Evolutionary conservation across 2,113 vertebrate genomes (phyloP).

Genomic region (Serilophus lunatus): DNA sequence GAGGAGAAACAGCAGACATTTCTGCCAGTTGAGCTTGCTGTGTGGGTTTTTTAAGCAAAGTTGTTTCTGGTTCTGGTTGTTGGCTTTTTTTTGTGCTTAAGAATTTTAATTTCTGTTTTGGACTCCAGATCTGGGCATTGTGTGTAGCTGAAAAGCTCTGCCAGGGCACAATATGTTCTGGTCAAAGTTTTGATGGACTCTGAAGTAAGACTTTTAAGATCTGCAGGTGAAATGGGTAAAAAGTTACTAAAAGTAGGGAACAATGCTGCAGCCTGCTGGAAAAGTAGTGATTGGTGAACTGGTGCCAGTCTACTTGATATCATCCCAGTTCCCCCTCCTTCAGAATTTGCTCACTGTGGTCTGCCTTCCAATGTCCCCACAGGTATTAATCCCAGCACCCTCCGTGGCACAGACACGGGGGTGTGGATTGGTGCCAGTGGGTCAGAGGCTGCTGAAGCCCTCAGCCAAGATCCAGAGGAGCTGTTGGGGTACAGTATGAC

Average conservation of each 20-base stretch:
- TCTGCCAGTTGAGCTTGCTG: neutral
- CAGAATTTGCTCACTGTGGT: neutral
- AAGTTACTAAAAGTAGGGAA: neutral
- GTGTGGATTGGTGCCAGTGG: slow-evolving; percentile 93
- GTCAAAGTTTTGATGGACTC: neutral
- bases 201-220: neutral
- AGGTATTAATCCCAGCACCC: slow-evolving; percentile 84
- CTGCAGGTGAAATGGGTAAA: neutral
- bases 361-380: neutral
- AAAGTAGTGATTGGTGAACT: neutral
- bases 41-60: neutral
- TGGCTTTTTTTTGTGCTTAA: neutral
- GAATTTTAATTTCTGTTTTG: neutral
- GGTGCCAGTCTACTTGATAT: neutral
- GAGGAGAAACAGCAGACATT: neutral
- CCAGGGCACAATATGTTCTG: neutral
- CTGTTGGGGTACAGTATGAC: slow-evolving; percentile 98
- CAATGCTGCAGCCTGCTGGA: neutral
- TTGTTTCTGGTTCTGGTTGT: neutral
- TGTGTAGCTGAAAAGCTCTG: neutral
- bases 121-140: neutral
- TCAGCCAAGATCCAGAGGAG: slow-evolving; percentile 91
- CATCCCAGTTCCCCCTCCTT: neutral
- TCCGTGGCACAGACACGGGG: slow-evolving; percentile 87
- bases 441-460: slow-evolving; percentile 87